These are phyloP conservation scores for Drosophila sordidula DNA, from an alignment of 2,888 invertebrate genomes.

Conservation along the genomic window DNA sequence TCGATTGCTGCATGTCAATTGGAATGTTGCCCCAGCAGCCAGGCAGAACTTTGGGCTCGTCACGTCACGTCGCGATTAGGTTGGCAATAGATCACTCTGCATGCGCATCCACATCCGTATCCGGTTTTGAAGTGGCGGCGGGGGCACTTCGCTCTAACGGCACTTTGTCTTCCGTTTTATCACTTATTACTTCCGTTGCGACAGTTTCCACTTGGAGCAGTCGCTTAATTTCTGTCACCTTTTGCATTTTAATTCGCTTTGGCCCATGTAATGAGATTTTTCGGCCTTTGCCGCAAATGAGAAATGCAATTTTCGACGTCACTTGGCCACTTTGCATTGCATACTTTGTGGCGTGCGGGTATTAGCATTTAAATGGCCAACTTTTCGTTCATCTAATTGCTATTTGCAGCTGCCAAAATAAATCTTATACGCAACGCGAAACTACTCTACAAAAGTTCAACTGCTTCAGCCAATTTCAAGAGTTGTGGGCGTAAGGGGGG, in stretches of 20 bases:
- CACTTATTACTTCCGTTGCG: conserved; percentile 79
- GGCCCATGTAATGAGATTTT: conserved; percentile 56
- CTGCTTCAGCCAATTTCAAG: conserved; percentile 50
- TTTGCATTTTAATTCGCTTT: conserved; percentile 70
- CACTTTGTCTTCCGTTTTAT: conserved; percentile 78
- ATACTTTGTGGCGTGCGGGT: conserved; percentile 36
- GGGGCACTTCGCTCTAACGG: conserved; percentile 43
- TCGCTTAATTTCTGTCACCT: conserved; percentile 68
- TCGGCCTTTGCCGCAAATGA: conserved; percentile 35
- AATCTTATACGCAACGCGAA: conserved; percentile 53
- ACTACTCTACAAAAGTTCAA: conserved; percentile 55
- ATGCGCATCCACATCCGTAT: conserved; percentile 64
- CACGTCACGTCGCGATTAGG: conserved; percentile 67
- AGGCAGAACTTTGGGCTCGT: conserved; percentile 38
- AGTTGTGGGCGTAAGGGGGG: conserved; percentile 13
- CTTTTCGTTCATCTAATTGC: conserved; percentile 73
- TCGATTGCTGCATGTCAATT: conserved; percentile 82
- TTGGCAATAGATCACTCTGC: conserved; percentile 67
- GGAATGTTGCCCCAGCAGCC: conserved; percentile 47
- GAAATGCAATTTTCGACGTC: conserved; percentile 52
- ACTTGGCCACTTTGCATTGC: conserved; percentile 33
- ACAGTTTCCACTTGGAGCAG: conserved; percentile 42
- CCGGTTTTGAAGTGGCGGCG: conserved; percentile 60
- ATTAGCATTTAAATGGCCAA: conserved; percentile 75
- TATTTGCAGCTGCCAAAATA: conserved; percentile 67